phyloP scores from a whole-genome alignment of 92 coral and sea anemone genomes.

The Porites cylindrica region DNA sequence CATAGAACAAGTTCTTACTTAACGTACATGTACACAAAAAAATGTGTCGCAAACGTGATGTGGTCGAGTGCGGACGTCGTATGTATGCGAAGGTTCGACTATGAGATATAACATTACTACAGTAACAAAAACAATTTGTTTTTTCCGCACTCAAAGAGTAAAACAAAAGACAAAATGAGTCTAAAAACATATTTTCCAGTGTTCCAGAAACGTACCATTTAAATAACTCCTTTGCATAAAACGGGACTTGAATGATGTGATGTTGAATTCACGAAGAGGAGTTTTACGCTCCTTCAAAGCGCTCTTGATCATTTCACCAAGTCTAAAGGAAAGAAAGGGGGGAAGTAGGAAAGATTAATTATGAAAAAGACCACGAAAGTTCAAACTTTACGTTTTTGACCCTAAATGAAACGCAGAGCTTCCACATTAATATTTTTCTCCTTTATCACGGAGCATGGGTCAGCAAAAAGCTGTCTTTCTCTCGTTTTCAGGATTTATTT shows the following conservation, averaged over 20 bases:
- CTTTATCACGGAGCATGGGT: neutral
- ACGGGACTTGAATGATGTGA: conserved; percentile 57
- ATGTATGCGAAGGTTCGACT: too few relatives aligned
- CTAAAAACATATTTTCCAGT: neutral
- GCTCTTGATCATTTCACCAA: conserved; percentile 52
- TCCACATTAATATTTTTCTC: neutral
- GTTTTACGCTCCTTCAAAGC: conserved; percentile 51
- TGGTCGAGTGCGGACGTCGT: too few relatives aligned
- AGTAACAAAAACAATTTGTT: too few relatives aligned
- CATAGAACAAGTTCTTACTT: too few relatives aligned
- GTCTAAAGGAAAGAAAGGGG: neutral
- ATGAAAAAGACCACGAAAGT: neutral
- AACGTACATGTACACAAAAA: too few relatives aligned
- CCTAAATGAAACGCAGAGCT: neutral
- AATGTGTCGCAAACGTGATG: too few relatives aligned
- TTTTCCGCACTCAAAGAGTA: too few relatives aligned
- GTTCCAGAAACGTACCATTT: conserved; percentile 50
- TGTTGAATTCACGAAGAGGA: conserved; percentile 66
- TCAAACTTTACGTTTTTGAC: neutral
- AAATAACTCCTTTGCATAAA: conserved; percentile 59
- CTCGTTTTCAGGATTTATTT: too few relatives aligned
- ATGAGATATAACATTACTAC: too few relatives aligned
- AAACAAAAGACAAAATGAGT: neutral
- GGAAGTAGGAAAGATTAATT: neutral
- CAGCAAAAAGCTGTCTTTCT: neutral